Evolutionary conservation across 2,888 invertebrate species (phyloP), one percentile per base, ranked within the genome.

Genomic region (Patella pellucida): DNA sequence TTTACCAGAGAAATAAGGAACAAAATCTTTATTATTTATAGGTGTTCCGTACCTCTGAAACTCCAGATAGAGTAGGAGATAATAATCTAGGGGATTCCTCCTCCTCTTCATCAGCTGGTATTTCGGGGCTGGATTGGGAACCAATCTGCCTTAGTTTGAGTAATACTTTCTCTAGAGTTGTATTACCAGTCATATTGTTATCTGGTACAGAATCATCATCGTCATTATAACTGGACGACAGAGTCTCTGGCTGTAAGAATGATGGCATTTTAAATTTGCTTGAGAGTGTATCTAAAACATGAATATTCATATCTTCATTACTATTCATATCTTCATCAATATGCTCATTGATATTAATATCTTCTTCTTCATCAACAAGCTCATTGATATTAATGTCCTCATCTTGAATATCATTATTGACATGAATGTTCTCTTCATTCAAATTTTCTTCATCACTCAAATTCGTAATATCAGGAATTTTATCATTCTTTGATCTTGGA

Each of bases 51-150:
- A 84, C 84, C 81, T 81, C 80, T 72, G 81, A 83, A 15, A 85
- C 79, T 52, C 83, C 84, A 68, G 83, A 85, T 23, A 85, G 75
- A 31, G 83, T 81, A 23, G 84, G 84, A 54, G 84, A 85, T 15
- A 82, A 73, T 5, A 84, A 73, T 51, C 79, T 77, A 19, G 82
- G 81, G n/a, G 84, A 83, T 16, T 76, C 76, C 23, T 52, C 72
- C 51, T 67, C 70, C 12, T 41, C 71, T 4, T 74, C 71, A 14
- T 62, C 19, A 11, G 68, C 56, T 19, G 72, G 62, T 23, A 54
- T n/a, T 52, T 69, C 52, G 12, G 73, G 71, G 41, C 72, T 70
- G 14, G 68, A 69, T 9, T 74, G 68, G 1, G 68, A 76, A 62
- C 76, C 56, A 14, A 80, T 78, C 68, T 77, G 72, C 14, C 78